Percentiles rank a stretch among this genome's conserved stretches.
These are phyloP conservation scores for Anguilla anguilla DNA, from an alignment of 2,797 vertebrate species.

Conservation along the genomic window DNA sequence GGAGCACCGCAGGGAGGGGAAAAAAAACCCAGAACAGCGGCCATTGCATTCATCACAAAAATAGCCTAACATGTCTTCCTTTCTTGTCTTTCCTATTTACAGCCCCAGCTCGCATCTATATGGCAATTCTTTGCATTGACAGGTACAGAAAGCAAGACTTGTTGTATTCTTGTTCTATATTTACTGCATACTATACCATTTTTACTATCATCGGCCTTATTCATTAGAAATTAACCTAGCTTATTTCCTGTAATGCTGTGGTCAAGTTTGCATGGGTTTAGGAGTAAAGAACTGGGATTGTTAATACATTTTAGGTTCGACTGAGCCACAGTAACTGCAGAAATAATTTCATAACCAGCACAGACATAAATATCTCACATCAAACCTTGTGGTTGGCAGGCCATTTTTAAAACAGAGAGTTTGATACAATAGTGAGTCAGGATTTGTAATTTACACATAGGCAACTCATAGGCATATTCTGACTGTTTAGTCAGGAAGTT, in stretches of 20 bases:
- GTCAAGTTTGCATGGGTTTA: not conserved
- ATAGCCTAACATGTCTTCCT: not conserved
- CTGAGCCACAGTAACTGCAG: not conserved
- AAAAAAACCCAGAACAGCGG: not conserved
- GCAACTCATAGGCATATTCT: not conserved
- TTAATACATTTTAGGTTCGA: not conserved
- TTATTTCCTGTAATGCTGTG: not conserved
- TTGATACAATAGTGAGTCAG: not conserved
- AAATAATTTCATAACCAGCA: not conserved
- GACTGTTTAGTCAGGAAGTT: not conserved
- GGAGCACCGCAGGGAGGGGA: constrained; percentile 15
- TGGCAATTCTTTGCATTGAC: not conserved
- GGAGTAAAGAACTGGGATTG: not conserved
- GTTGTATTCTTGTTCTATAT: not conserved
- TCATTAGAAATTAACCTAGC: not conserved
- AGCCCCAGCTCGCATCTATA: not conserved
- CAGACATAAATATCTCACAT: not conserved
- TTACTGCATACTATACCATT: not conserved
- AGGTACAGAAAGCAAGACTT: not conserved
- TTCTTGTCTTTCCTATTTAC: not conserved
- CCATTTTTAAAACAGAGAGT: not conserved
- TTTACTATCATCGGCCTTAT: not conserved
- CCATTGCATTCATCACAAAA: not conserved
- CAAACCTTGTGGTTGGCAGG: not conserved
- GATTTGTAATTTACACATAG: not conserved